A percentile compares a stretch with the other conserved stretches of the same genome.
Conservation (phyloP, 2,888 invertebrate species). For the Zaprionus obscuricornis region DNA sequence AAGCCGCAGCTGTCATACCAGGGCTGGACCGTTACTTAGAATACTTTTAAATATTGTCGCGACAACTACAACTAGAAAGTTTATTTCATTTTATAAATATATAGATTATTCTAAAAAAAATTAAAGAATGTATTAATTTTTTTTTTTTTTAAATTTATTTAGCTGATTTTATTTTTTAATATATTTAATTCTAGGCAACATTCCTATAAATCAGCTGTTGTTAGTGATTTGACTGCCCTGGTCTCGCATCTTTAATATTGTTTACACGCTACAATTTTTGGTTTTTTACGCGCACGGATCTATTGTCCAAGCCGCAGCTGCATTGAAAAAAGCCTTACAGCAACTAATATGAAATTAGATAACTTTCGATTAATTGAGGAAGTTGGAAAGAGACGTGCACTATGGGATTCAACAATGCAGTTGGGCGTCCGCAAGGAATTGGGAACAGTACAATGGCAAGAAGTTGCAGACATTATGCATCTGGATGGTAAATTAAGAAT, state of each 20-base stretch:
- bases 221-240: slow-evolving; percentile 15
- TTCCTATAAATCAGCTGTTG: no score
- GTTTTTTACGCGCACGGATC: background rate
- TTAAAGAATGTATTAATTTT: no score
- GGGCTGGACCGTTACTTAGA: background rate
- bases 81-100: no score
- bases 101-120: no score
- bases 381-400: slow-evolving; percentile 47
- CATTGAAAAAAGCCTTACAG: background rate
- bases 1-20: background rate
- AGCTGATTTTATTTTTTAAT: no score
- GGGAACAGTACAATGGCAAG: slow-evolving; percentile 33
- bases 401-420: slow-evolving; percentile 61
- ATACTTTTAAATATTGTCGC: no score
- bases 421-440: slow-evolving; percentile 43
- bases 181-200: no score
- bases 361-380: slow-evolving; percentile 53
- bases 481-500: slow-evolving; percentile 41
- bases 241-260: slow-evolving; percentile 22
- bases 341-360: slow-evolving; percentile 41
- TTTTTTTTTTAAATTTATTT: no score
- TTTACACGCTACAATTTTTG: slow-evolving; percentile 45
- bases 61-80: no score
- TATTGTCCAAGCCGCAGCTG: background rate
- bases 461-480: slow-evolving; percentile 48